Evolutionary conservation across 1,140 invertebrate species (phyloP).

Genomic region (Ostrea edulis): DNA sequence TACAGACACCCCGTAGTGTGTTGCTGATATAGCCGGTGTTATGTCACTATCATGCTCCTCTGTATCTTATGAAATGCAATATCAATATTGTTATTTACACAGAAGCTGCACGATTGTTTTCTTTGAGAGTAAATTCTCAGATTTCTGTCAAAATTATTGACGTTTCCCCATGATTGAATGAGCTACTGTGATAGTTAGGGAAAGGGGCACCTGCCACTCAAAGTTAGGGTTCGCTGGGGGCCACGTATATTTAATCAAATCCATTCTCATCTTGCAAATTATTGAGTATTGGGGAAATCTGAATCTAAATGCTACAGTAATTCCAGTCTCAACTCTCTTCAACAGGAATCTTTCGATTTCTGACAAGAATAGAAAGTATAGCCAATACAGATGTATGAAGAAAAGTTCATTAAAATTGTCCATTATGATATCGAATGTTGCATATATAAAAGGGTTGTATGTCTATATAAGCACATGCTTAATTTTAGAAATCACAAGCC

Average conservation of each 20-base stretch:
- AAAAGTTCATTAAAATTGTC: too few relatives aligned
- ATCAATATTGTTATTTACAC: not conserved
- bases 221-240: not conserved
- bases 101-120: not conserved
- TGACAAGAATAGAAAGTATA: too few relatives aligned
- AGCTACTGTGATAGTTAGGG: not conserved
- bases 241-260: not conserved
- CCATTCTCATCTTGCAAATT: not conserved
- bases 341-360: too few relatives aligned
- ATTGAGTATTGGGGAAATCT: not conserved
- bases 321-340: too few relatives aligned
- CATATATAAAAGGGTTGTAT: too few relatives aligned
- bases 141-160: not conserved
- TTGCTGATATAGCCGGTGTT: not conserved
- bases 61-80: not conserved
- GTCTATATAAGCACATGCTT: too few relatives aligned
- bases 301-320: too few relatives aligned
- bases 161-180: not conserved
- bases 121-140: conserved; percentile 32
- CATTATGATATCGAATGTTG: too few relatives aligned
- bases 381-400: too few relatives aligned
- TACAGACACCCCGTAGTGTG: too few relatives aligned
- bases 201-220: conserved; percentile 4
- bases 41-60: not conserved
- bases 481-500: too few relatives aligned